Conservation (phyloP, 64 coral and sea anemone genomes). For the Astreopora myriophthalma region DNA sequence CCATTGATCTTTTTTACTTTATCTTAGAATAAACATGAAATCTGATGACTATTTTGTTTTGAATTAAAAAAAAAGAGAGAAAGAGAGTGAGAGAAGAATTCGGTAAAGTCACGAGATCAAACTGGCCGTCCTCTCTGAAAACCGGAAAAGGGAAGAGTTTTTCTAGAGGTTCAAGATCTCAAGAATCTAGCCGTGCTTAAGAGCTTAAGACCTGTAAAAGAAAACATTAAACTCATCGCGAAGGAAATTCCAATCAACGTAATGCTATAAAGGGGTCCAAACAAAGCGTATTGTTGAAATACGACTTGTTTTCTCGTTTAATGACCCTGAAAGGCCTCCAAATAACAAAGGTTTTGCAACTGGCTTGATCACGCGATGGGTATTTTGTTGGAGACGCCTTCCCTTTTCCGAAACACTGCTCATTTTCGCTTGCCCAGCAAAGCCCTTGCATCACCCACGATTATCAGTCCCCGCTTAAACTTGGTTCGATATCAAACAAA, state of each 20-base stretch:
- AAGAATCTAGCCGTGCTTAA: background rate
- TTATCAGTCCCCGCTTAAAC: background rate
- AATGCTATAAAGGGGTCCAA: conserved; percentile 15
- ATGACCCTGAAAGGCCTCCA: conserved; percentile 23
- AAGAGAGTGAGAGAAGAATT: too few species aligned
- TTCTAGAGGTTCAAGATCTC: background rate
- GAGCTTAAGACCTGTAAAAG: background rate
- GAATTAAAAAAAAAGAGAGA: background rate
- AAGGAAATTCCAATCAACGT: conserved; percentile 2
- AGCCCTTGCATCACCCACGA: background rate
- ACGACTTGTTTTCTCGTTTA: conserved; percentile 43
- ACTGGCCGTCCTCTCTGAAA: background rate
- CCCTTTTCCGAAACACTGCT: background rate
- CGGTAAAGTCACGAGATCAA: background rate
- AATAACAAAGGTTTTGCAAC: conserved; percentile 3
- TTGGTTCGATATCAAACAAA: background rate
- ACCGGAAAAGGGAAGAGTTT: background rate
- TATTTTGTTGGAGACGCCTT: background rate
- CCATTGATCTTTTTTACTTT: background rate
- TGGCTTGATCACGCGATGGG: conserved; percentile 12
- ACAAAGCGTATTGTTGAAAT: conserved; percentile 32
- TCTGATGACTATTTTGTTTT: conserved; percentile 22
- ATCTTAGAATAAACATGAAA: conserved; percentile 27
- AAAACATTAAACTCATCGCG: background rate
- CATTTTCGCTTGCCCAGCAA: background rate